phyloP scores from a whole-genome alignment of 1,140 invertebrate genomes.

The Ceratosolen fusciceps region DNA sequence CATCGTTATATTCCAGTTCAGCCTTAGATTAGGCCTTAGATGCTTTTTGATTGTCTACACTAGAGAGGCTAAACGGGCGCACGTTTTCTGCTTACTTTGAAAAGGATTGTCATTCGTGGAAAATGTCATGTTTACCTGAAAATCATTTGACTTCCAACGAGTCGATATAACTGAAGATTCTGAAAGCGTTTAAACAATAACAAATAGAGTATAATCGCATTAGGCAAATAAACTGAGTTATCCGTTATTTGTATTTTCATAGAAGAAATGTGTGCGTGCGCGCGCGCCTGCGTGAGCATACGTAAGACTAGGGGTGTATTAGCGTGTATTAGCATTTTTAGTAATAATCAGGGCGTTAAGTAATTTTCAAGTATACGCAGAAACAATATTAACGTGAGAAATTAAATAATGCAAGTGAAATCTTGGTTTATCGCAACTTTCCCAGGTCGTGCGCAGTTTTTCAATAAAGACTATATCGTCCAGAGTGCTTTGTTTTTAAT shows the following conservation, averaged over 20 bases:
- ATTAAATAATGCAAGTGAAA: neutral
- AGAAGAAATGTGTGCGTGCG: too few species aligned
- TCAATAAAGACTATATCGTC: neutral
- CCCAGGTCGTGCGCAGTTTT: neutral
- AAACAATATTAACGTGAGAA: too few species aligned
- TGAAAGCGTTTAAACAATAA: too few species aligned
- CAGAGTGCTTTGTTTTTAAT: neutral
- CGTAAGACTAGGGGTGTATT: too few species aligned
- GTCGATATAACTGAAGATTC: too few species aligned
- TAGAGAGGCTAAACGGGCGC: neutral
- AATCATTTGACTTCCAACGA: neutral
- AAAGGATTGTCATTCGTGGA: conserved; percentile 30
- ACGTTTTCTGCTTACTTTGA: neutral
- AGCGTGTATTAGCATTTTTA: neutral
- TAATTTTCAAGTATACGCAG: neutral
- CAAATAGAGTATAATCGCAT: too few species aligned
- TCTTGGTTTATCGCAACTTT: neutral
- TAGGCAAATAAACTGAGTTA: too few species aligned
- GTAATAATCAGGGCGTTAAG: neutral
- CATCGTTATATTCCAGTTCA: neutral
- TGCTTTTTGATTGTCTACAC: neutral
- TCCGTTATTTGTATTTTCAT: too few species aligned
- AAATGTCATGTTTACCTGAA: conserved; percentile 19
- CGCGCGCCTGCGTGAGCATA: too few species aligned
- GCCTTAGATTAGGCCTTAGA: neutral